Conservation (phyloP, 2,113 vertebrate genomes). For the Isurus oxyrinchus region DNA sequence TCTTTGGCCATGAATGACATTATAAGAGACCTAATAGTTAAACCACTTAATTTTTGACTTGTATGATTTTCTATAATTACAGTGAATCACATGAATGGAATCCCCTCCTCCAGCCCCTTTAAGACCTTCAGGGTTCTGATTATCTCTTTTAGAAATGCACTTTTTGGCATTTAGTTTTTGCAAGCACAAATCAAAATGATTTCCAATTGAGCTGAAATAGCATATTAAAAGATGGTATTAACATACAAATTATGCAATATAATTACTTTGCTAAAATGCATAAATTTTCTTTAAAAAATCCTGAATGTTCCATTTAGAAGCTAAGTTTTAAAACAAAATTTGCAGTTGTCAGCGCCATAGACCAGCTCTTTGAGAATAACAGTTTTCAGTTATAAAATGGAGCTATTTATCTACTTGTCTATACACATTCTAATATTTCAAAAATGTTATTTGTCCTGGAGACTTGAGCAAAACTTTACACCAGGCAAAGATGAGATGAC, state of each 20-base stretch:
- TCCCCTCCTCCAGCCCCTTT: not conserved
- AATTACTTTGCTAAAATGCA: not conserved
- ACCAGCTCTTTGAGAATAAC: not conserved
- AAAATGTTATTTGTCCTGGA: not conserved
- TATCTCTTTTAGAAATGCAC: not conserved
- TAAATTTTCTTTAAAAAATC: not conserved
- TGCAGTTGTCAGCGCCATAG: not conserved
- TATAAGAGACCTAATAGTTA: not conserved
- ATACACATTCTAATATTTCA: not conserved
- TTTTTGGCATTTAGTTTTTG: not conserved
- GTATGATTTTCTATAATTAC: not conserved
- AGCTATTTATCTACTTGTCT: not conserved
- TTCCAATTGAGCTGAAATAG: not conserved
- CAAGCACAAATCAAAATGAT: not conserved
- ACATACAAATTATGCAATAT: not conserved
- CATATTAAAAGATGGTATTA: not conserved
- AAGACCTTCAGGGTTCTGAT: not conserved
- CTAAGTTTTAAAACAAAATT: not conserved
- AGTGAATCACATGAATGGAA: not conserved
- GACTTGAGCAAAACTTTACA: not conserved
- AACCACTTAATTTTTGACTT: not conserved
- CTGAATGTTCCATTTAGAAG: not conserved
- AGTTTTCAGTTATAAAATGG: not conserved
- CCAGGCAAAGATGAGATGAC: not conserved
- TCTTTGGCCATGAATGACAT: not conserved